A percentile compares a stretch with the other conserved stretches of the same genome.
phyloP scores from a whole-genome alignment of 2,797 vertebrate species.

The Arrhamphus sclerolepis region DNA sequence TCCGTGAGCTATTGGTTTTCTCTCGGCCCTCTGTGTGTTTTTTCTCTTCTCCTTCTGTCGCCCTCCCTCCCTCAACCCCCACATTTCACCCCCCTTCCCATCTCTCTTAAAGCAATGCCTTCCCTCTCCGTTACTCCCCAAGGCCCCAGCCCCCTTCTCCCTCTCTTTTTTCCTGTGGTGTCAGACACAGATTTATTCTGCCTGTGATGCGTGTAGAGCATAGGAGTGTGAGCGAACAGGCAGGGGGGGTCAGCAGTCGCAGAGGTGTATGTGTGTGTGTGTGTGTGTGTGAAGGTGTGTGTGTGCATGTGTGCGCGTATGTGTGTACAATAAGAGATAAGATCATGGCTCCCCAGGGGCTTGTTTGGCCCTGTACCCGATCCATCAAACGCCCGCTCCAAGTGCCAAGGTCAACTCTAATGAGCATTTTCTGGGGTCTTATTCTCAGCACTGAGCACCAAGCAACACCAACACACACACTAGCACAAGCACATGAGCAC shows the following conservation, averaged over 20 bases:
- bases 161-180: constrained; percentile 60
- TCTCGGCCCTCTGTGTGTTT: constrained; percentile 71
- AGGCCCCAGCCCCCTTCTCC: constrained; percentile 42
- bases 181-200: constrained; percentile 97
- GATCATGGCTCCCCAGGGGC: constrained; percentile 87
- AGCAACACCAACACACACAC: constrained; percentile 29
- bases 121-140: constrained; percentile 58
- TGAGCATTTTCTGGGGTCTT: constrained; percentile 90
- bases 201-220: constrained; percentile 84
- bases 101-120: constrained; percentile 49
- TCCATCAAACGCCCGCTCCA: constrained; percentile 92
- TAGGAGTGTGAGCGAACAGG: constrained; percentile 69
- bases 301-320: constrained; percentile 51
- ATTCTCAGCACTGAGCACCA: constrained; percentile 74
- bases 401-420: constrained; percentile 98
- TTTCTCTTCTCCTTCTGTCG: constrained; percentile 45
- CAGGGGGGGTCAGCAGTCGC: constrained; percentile 49
- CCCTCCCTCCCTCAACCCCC: constrained; percentile 19
- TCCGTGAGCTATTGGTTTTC: constrained; percentile 81
- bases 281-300: constrained; percentile 37
- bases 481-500: constrained; percentile 11
- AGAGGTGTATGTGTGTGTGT: too few relatives aligned
- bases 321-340: constrained; percentile 94
- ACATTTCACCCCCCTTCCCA: constrained; percentile 12
- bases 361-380: constrained; percentile 89